Base-by-base conservation (phyloP, 2,888 invertebrate genomes). In the Myathropa florea region DNA sequence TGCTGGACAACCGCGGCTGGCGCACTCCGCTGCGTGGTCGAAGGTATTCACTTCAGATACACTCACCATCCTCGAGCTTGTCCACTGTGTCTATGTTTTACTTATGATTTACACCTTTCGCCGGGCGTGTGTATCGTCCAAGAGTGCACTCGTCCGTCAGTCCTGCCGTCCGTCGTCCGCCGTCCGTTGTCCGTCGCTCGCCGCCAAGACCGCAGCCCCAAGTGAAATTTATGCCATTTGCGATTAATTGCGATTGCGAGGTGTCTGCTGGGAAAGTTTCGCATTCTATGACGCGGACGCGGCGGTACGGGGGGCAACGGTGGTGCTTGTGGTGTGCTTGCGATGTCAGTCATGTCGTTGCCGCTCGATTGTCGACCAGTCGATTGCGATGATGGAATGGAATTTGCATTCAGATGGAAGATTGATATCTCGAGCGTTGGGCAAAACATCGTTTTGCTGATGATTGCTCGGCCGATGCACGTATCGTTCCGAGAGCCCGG, bases 91-190 rank as follows among this genome's bases (percentile, higher is more conserved):
- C 73, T 77, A 78, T 77, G 85, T 78, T 86, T 86, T 78, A 82
- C 82, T 86, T 85, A 85, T 82, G 85, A 85, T 85, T 85, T 85
- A 86, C 82, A 86, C 86, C 82, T 86, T 86, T 83, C 71, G 24
- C 70, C 65, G 73, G 53, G 63, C 71, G 67, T 72, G 72, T 46
- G 46, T 18, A 18, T 46, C 46, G 46, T n/a, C 46, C 46, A 46
- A 46, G 46, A 46, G 46, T 18, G 46, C 46, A 18, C 46, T 46
- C 18, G 46, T 46, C 9, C 46, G 18, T 0, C 46, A 18, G 46
- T 18, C 46, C 39, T 18, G 39, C 2, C 6, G 6, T 7, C 6
- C 6, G 28, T 10, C 12, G 12, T 12, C 28, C 21, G 12, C 23
- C 26, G 64, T 39, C 30, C 28, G 55, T 2, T 7, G 3, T 21